Conservation (phyloP, 2,113 vertebrate genomes). For the Mesocricetus auratus region DNA sequence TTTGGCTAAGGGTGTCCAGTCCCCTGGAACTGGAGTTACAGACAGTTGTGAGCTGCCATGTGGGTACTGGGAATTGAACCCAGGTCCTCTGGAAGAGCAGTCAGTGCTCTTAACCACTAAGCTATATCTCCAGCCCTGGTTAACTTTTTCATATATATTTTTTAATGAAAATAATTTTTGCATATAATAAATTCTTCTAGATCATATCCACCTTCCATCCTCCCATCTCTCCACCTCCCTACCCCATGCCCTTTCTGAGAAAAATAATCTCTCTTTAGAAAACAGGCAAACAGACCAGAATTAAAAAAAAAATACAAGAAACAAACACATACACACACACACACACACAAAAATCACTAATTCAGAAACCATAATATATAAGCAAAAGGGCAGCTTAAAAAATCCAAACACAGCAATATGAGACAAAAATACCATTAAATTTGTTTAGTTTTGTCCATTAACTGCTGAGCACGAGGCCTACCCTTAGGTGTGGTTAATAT, state of each 20-base stretch:
- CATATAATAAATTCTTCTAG: background rate
- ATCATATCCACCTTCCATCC: background rate
- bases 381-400: background rate
- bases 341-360: background rate
- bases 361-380: background rate
- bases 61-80: too few species aligned
- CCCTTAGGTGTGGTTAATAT: background rate
- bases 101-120: too few species aligned
- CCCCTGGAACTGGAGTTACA: too few species aligned
- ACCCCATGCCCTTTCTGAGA: background rate
- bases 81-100: too few species aligned
- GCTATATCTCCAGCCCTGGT: too few species aligned
- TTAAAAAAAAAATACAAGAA: background rate
- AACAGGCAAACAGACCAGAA: background rate
- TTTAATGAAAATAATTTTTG: background rate
- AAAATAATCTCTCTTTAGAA: background rate
- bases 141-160: background rate
- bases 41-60: too few species aligned
- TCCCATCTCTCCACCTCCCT: background rate
- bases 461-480: background rate
- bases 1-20: too few species aligned
- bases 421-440: background rate
- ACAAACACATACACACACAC: background rate
- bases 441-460: background rate
- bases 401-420: background rate